phyloP scores from a whole-genome alignment of 2,113 vertebrate species.

The Zapus hudsonius region DNA sequence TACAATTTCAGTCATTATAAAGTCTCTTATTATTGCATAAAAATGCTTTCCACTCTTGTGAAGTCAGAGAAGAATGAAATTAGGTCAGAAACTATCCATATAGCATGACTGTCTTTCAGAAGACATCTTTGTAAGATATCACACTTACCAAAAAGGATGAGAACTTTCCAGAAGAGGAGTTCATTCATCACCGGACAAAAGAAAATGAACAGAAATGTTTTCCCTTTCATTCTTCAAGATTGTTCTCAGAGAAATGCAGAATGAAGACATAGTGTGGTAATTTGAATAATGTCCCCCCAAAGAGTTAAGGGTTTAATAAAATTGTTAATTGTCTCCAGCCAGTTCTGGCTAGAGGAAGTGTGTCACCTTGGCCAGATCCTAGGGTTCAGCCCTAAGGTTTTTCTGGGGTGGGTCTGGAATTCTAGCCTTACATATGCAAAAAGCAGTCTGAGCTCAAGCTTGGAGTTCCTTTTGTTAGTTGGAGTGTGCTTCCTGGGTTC shows the following conservation, averaged over 20 bases:
- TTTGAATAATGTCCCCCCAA: too few relatives aligned
- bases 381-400: too few relatives aligned
- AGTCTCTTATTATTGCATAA: background rate
- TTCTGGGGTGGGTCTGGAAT: too few relatives aligned
- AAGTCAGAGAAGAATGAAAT: background rate
- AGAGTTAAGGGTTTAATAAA: too few relatives aligned
- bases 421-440: too few relatives aligned
- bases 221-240: background rate
- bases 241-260: background rate
- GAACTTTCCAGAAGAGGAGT: background rate
- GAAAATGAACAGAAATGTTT: background rate
- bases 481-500: too few relatives aligned
- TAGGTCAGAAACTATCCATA: background rate
- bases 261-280: background rate
- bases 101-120: background rate
- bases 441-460: too few relatives aligned
- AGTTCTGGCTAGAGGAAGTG: too few relatives aligned
- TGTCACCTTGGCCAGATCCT: too few relatives aligned
- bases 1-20: background rate
- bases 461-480: too few relatives aligned
- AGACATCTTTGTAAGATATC: background rate
- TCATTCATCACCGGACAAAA: background rate
- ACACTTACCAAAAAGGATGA: background rate
- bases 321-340: too few relatives aligned
- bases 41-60: background rate